Percentiles rank a stretch among this genome's conserved stretches.
Evolutionary conservation across 2,113 vertebrate genomes (phyloP).

Genomic region (Perca schrenkii): DNA sequence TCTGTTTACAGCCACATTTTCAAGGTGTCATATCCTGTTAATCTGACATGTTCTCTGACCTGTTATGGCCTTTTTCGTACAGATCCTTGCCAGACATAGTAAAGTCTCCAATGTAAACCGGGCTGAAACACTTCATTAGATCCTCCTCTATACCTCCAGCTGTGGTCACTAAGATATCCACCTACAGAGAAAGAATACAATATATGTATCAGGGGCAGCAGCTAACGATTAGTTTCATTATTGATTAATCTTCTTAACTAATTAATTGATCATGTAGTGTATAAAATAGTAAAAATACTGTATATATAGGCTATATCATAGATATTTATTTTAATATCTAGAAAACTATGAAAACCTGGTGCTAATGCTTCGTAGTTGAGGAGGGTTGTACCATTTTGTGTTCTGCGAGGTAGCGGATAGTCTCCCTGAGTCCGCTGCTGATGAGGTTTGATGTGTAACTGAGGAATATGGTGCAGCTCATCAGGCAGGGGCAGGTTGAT

Average conservation of each 20-base stretch:
- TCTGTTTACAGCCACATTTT: not conserved
- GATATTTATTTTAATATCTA: no score
- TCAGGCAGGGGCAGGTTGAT: slow-evolving; percentile 46
- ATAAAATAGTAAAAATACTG: no score
- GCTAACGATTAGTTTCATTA: no score
- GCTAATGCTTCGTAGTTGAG: not conserved
- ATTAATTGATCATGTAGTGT: no score
- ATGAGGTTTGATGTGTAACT: slow-evolving; percentile 92
- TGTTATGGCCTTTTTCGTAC: slow-evolving; percentile 87
- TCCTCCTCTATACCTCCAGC: slow-evolving; percentile 92
- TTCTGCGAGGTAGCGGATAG: slow-evolving; percentile 87
- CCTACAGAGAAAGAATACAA: slow-evolving; percentile 73
- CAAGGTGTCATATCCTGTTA: not conserved
- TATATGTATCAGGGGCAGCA: no score
- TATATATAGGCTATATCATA: no score
- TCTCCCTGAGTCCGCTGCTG: slow-evolving; percentile 89
- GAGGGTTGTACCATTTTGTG: slow-evolving; percentile 85
- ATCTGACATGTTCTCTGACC: slow-evolving; percentile 71
- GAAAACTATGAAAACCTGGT: no score
- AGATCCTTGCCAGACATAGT: slow-evolving; percentile 87
- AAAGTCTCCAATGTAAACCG: slow-evolving; percentile 90
- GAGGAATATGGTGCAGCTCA: slow-evolving; percentile 90
- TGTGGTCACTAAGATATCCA: slow-evolving; percentile 90
- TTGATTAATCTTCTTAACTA: no score
- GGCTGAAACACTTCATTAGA: slow-evolving; percentile 90